A percentile compares a stretch with the other conserved stretches of the same genome.
phyloP scores from a whole-genome alignment of 23 tunicate genomes.

The Halocynthia aurantium region DNA sequence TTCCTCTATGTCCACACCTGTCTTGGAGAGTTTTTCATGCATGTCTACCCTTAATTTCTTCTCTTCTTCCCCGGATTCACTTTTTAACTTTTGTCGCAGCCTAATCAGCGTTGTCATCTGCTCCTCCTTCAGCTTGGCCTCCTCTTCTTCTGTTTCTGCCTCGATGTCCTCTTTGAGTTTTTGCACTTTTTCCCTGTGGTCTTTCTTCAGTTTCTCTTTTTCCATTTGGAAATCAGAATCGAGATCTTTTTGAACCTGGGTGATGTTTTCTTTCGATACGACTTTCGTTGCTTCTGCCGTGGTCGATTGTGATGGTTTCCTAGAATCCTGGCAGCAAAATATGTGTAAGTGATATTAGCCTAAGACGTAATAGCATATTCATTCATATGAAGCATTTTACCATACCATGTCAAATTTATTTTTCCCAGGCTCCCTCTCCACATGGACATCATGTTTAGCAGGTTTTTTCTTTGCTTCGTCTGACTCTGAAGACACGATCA shows the following conservation, averaged over 20 bases:
- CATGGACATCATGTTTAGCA: neutral
- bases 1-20: conserved; percentile 11
- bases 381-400: no score
- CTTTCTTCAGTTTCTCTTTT: conserved; percentile 20
- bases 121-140: conserved; percentile 29
- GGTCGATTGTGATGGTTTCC: conserved; percentile 29
- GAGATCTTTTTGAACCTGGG: conserved; percentile 3
- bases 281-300: conserved; percentile 54
- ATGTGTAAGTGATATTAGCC: neutral
- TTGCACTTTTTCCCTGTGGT: conserved; percentile 11
- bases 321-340: neutral
- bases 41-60: conserved; percentile 14
- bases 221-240: conserved; percentile 25
- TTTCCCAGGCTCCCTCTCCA: neutral
- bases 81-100: conserved; percentile 26
- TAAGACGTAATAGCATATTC: no score
- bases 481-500: conserved; percentile 73
- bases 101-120: conserved; percentile 22
- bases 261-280: conserved; percentile 18
- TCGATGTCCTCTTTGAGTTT: conserved; percentile 10
- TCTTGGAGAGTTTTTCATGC: conserved; percentile 19
- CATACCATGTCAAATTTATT: no score
- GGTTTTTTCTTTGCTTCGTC: conserved; percentile 7
- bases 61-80: conserved; percentile 44
- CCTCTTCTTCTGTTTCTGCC: conserved; percentile 39